Percentiles rank a stretch among this genome's conserved stretches.
These are phyloP conservation scores for Eunapius fragilis DNA, from an alignment of 37 sponge, comb jelly and placozoan genomes.

Conservation along the genomic window DNA sequence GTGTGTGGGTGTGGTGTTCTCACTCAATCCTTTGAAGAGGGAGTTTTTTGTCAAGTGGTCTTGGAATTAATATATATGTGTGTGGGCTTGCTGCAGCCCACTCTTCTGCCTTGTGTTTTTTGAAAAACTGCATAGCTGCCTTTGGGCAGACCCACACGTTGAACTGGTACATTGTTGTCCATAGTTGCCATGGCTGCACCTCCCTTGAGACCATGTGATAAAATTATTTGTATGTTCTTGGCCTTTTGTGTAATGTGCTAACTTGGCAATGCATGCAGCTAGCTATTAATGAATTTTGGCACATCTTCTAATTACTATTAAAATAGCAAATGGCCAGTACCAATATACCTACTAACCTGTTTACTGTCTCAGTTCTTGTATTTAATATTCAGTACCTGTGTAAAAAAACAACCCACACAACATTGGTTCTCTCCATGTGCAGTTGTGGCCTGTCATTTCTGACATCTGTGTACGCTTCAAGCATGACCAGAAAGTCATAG, in stretches of 20 bases:
- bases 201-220: not conserved
- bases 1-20: not conserved
- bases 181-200: not conserved
- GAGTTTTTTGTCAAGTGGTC: too few species aligned
- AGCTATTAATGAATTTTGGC: not conserved
- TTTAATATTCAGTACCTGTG: too few species aligned
- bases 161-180: not conserved
- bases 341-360: not conserved
- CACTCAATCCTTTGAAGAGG: too few species aligned
- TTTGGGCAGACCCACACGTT: not conserved
- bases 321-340: too few species aligned
- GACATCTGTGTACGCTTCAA: slow-evolving; percentile 22
- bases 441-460: slow-evolving; percentile 78
- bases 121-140: too few species aligned
- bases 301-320: not conserved
- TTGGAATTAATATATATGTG: too few species aligned
- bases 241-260: not conserved
- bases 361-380: not conserved
- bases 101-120: too few species aligned
- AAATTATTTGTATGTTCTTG: not conserved
- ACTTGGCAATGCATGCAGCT: not conserved
- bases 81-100: too few species aligned
- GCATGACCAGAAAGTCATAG: slow-evolving; percentile 58
- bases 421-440: not conserved
- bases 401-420: too few species aligned